Percentiles rank a stretch among this genome's conserved stretches.
These are phyloP conservation scores for Habrosyne pyritoides DNA, from an alignment of 2,888 invertebrate species.

Conservation along the genomic window DNA sequence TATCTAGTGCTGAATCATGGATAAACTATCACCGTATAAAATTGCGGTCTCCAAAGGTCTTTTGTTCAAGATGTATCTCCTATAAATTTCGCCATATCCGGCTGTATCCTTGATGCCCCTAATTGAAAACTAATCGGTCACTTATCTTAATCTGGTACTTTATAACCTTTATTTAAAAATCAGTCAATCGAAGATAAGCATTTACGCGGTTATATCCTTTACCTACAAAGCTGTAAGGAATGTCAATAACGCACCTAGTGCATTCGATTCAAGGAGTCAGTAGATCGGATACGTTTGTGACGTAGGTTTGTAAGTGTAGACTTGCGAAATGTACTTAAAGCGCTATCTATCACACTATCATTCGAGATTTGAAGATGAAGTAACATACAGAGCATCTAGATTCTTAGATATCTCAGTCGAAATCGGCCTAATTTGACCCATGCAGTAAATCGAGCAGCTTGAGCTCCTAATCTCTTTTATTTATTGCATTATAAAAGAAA, in stretches of 20 bases:
- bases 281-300: no score
- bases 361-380: no score
- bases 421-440: neutral
- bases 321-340: no score
- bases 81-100: no score
- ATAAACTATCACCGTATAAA: no score
- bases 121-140: neutral
- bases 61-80: neutral
- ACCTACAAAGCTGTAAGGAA: neutral
- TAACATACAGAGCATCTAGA: no score
- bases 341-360: no score
- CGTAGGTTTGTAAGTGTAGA: no score
- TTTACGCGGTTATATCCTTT: neutral
- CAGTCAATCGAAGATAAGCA: neutral
- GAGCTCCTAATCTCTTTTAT: neutral
- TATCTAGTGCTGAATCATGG: no score
- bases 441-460: neutral
- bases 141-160: neutral
- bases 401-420: neutral
- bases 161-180: neutral
- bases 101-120: neutral
- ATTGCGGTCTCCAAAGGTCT: no score
- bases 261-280: no score
- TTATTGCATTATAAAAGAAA: constrained; percentile 17
- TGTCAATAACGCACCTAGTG: neutral